Percentiles rank a stretch among this genome's conserved stretches.
phyloP scores from a whole-genome alignment of 2,797 vertebrate species.

The Sebastes glaucus region DNA sequence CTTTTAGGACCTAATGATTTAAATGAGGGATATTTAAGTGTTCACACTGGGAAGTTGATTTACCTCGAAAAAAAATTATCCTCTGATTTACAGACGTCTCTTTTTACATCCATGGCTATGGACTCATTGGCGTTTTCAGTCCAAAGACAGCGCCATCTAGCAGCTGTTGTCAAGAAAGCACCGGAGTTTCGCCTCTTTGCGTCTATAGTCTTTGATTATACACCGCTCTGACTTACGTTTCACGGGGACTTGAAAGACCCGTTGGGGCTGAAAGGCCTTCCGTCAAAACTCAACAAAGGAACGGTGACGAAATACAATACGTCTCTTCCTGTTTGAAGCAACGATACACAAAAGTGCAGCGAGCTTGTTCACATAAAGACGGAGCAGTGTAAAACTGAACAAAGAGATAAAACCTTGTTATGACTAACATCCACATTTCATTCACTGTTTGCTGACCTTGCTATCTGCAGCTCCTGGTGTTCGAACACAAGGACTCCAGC shows the following conservation, averaged over 20 bases:
- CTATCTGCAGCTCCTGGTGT: background rate
- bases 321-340: background rate
- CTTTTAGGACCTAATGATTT: too few relatives aligned
- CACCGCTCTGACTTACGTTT: too few relatives aligned
- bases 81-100: too few relatives aligned
- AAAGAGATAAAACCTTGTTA: slow-evolving; percentile 5
- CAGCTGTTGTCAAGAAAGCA: too few relatives aligned
- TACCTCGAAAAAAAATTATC: too few relatives aligned
- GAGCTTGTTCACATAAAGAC: background rate
- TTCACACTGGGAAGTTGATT: too few relatives aligned
- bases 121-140: too few relatives aligned
- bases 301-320: background rate
- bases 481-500: slow-evolving; percentile 4
- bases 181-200: too few relatives aligned
- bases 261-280: slow-evolving; percentile 3
- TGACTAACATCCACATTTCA: background rate
- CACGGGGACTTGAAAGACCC: background rate
- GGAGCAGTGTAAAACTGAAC: background rate
- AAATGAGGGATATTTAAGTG: too few relatives aligned
- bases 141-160: too few relatives aligned
- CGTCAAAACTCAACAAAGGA: background rate
- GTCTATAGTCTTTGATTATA: too few relatives aligned
- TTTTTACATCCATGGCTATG: too few relatives aligned
- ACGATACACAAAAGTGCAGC: background rate
- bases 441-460: slow-evolving; percentile 1